phyloP scores from a whole-genome alignment of 2,797 vertebrate species.

The Eulemur coronatus region DNA sequence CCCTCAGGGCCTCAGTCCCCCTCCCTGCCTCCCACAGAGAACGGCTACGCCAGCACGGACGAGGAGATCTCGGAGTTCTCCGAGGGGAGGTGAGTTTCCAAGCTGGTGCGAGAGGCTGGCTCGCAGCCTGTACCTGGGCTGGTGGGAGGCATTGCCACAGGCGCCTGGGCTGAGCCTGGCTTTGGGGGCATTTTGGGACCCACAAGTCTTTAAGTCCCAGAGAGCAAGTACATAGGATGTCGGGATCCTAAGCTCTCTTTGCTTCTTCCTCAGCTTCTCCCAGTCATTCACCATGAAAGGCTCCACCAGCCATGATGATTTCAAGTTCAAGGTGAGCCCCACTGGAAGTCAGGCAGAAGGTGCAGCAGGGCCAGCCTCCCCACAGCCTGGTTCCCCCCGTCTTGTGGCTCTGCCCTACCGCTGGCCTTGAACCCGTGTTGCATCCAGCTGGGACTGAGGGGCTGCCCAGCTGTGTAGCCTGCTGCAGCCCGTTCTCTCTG shows the following conservation, averaged over 20 bases:
- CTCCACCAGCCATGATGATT: conserved; percentile 97
- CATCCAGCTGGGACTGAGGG: not conserved
- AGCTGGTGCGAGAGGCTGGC: not conserved
- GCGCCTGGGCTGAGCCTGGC: not conserved
- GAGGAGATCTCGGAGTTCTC: conserved; percentile 97
- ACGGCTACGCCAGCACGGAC: conserved; percentile 95
- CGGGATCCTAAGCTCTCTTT: not conserved
- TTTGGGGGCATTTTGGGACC: not conserved
- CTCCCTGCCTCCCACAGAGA: conserved; percentile 86
- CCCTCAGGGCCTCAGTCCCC: not conserved
- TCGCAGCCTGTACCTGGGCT: rapidly evolving
- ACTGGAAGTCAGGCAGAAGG: rapidly evolving
- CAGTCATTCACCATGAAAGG: conserved; percentile 93
- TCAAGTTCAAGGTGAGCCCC: conserved; percentile 93
- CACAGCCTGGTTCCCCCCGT: not conserved
- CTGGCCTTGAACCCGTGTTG: not conserved
- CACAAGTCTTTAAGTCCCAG: not conserved
- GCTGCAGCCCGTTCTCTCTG: not conserved
- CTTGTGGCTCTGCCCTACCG: not conserved
- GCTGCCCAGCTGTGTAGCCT: not conserved
- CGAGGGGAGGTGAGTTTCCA: conserved; percentile 91
- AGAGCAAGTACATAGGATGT: rapidly evolving
- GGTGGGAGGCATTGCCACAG: too few relatives aligned
- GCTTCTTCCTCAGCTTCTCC: conserved; percentile 85
- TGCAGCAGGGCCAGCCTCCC: not conserved